Evolutionary conservation across 2,797 vertebrate species (phyloP), one percentile per base, ranked within the genome.

Genomic region (Intellagama lesueurii): DNA sequence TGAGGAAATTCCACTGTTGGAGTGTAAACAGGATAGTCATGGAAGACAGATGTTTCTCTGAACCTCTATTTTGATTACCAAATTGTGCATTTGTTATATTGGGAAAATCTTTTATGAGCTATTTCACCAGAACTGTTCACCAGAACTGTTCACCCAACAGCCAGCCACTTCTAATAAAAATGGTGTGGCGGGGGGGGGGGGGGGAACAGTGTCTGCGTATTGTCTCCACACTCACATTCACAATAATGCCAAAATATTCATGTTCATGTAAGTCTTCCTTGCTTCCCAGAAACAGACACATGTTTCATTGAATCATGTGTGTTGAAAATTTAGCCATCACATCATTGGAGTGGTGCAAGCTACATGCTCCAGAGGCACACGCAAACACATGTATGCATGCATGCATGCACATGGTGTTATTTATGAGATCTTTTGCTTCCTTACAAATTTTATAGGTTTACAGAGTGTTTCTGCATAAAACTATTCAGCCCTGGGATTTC

Each of bases 101-200:
- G 24, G 52, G 60, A 64, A 40, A 76, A 9, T 66, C 14, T 76
- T 26, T 79, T 47, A 68, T 32, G 24, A 19, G 22, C 19, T 35
- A 66, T 83, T 83, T 11, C 30, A 75, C 19, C 47, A 66, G 40
- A 66, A 30, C 35, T 75, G 12, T 66, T 68, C 16, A 12, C 35
- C 22, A 76, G 22, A 68, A 11, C 6, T 56, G 52, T 56, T 56
- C 52, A 70, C 11, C 3, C 35, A 24, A 83, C 30, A 47, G 22
- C 70, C 19, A 88, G 14, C 30, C 40, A 83, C 56, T 66, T 82
- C 70, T 73, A 35, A 82, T 64, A 75, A 88, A 88, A 64, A 19
- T 64, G 14, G 52, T 73, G 40, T 40, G 40, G 1, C 3, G 40
- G 40, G 1, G 49, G 49, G 40, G 75, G 75, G 30, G 75, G 14